Base-by-base conservation (phyloP, 1,140 invertebrate genomes). In the Bombus turneri region DNA sequence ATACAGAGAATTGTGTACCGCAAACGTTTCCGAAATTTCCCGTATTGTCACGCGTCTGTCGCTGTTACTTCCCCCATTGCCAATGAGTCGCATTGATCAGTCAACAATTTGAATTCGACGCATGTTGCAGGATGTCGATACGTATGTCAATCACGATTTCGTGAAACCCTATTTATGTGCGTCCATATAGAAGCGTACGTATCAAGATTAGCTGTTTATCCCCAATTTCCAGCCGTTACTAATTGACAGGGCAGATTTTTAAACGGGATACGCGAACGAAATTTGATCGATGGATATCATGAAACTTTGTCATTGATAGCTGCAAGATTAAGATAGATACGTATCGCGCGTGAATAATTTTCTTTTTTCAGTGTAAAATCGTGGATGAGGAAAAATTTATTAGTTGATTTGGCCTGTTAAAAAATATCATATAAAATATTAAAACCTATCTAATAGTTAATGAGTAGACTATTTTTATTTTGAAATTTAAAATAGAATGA, bases 131-230 rank as follows among this genome's bases (percentile, higher is more conserved):
- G 57, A 64, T 18, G 59, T 62, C 75, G 37, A 64, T 64, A 53
- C 57, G 57, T 37, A 43, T 41, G 77, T 79, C 47, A 47, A 71
- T 41, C 18, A 83, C 59, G 41, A 62, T 62, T 81, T 28, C 47
- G 31, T 12, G 39, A 41, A 22, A 53, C 57, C 10, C 25, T 15
- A 34, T 59, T 84, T 39, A 22, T 13, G 31, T 22, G 10, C 8
- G 41, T 13, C 41, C 15, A 13, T n/a, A 8, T 34, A 25, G 31
- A 41, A 66, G n/a, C 47, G 28, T 5, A 31, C 41, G 64, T 39
- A 85, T 85, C 78, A 69, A 83, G 86, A 90, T 90, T 88, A 83
- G 59, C 62, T 68, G 83, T 69, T 83, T 87, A 90, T 85, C 66
- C 81, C n/a, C 62, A 59, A 77, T 47, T 83, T 37, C 69, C 68